A percentile compares a stretch with the other conserved stretches of the same genome.
phyloP scores from a whole-genome alignment of 2,888 invertebrate genomes.

The Mantis religiosa region DNA sequence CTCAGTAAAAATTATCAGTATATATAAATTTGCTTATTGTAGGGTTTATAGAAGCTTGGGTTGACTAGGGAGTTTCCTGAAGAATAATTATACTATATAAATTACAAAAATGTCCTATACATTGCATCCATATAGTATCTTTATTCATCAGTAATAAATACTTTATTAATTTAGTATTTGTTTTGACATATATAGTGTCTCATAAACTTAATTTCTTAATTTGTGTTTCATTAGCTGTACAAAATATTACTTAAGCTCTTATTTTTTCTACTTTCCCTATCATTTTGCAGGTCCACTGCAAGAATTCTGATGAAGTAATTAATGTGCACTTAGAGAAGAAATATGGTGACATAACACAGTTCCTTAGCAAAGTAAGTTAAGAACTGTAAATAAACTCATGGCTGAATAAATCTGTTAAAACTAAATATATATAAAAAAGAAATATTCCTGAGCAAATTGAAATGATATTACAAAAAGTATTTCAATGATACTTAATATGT shows the following conservation, averaged over 20 bases:
- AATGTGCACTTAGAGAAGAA: neutral
- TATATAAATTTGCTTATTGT: no score
- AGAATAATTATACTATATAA: no score
- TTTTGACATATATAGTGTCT: neutral
- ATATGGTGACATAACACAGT: neutral
- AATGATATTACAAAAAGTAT: neutral
- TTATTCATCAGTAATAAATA: no score
- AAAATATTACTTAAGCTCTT: neutral
- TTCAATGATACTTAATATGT: no score
- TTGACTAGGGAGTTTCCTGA: no score
- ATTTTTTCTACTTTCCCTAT: neutral
- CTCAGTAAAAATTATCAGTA: no score
- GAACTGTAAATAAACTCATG: no score
- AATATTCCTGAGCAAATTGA: neutral
- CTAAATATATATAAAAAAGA: neutral
- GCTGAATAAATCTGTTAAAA: no score
- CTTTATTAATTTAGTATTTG: no score
- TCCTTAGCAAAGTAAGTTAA: neutral
- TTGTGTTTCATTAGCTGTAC: neutral
- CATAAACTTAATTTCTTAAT: neutral
- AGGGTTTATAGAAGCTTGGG: no score
- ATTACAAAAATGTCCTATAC: no score
- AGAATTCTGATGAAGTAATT: neutral
- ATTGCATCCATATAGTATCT: no score
- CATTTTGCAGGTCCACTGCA: neutral